Base-by-base conservation (phyloP, 1,140 invertebrate species). In the Trachymyrmex cornetzi region DNA sequence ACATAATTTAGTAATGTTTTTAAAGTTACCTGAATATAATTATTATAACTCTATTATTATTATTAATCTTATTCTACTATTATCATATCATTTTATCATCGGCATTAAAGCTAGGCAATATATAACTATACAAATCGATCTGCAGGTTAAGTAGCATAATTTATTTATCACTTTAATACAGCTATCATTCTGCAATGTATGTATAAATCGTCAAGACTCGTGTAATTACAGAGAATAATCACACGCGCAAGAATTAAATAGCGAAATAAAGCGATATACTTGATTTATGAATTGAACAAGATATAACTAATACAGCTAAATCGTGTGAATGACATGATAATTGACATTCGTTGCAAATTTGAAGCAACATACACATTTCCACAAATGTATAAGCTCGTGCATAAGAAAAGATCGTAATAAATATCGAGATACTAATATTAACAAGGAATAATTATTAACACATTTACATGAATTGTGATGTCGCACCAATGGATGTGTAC, bases 401-500 rank as follows among this genome's bases (percentile, higher is more conserved):
- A n/a, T 66, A 63, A 30, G 59, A 55, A 55, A 81, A 61, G 19
- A 61, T 64, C 77, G 30, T 55, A 55, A 55, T 7, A 59, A 82
- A 27, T 44, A 82, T 84, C 30, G 24, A 55, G 22, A 24, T 48
- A 38, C 34, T 38, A 22, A 63, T 75, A 61, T 48, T 55, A 6
- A 48, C 38, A 16, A 61, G 53, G 19, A 84, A 71, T 63, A 44
- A 63, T 38, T 50, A 81, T 44, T 81, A 38, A 80, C 53, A 63
- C 48, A 66, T 55, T 53, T 81, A 80, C 44, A 50, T 71, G 34
- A 71, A 77, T 82, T 86, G 55, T 86, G 38, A 81, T 53, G 53
- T 86, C 77, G 77, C 77, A 86, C 77, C 27, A 81, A 79, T 66
- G 24, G 38, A 81, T 86, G 85, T 84, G 80, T 86, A 86, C 38